Base-by-base conservation (phyloP, 2,888 invertebrate genomes). In the Gymnosoma rotundatum region DNA sequence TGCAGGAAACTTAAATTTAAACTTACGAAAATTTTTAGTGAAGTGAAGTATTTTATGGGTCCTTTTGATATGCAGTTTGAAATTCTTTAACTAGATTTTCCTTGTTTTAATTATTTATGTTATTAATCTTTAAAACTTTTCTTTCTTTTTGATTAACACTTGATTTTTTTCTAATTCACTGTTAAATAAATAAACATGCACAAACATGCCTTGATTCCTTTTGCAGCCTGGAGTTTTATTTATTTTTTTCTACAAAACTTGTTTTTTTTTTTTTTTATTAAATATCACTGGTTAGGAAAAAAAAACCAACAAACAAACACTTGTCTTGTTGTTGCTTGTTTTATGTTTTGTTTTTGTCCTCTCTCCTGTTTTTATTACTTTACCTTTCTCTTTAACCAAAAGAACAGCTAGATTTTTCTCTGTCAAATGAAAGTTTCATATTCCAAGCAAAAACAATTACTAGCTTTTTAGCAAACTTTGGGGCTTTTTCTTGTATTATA, bases 161-260 rank as follows among this genome's bases (percentile, higher is more conserved):
- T 32, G 10, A n/a, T 48, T 32, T 66, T 38, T 25, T 25, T 16
- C 60, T 50, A 69, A 60, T 45, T 42, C 70, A 48, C 25, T 64
- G 54, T 64, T 48, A 72, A 78, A 70, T 56, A 78, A 48, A 78
- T 32, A 64, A 78, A 61, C 69, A 63, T 50, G 60, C 25, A 32
- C 10, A 16, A 54, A 67, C 42, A 48, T 42, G 42, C 12, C 42
- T 42, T 42, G 38, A 45, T 66, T 75, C 32, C 21, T n/a, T 56
- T 67, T 42, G 50, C 66, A 66, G 75, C 14, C 67, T 25, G 32
- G 9, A 48, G 48, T 36, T 50, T 50, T 50, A 25, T 25, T 25
- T 25, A 2, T 50, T 4, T 18, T 0, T 52, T 18, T 73, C 7
- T 8, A 32, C 12, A 36, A 9, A 48, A 48, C 18, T 48, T 52